Evolutionary conservation across 2,888 invertebrate genomes (phyloP), one percentile per base, ranked within the genome.

Genomic region (Ophion obscuratus): DNA sequence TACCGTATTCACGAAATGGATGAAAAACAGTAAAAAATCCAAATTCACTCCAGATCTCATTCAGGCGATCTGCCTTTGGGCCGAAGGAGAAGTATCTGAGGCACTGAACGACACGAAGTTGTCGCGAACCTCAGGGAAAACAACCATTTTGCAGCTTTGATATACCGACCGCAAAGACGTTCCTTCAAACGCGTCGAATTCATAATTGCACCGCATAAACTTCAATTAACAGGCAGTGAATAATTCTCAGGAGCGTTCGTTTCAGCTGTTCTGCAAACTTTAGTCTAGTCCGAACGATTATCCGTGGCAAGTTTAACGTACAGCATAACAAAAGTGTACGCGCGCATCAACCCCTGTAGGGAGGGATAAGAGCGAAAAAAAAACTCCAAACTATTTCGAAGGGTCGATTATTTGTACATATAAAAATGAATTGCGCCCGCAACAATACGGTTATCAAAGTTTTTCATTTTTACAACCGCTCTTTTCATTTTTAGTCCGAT

Each of bases 401-500:
- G 24, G 61, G 61, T 9, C 61, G 11, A 61, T 24, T 20, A 24
- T 61, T 61, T 61, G 20, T 24, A 61, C 61, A 20, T 61, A 24
- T 24, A 9, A 24, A 61, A 61, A 24, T 10, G 36, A 20, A 59
- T 24, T 0, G 20, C 67, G 31, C 47, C 10, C 27, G 57, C 71
- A 57, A 27, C 27, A 57, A 17, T 24, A 53, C 14, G 70, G 20
- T 11, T 14, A 57, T 27, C 27, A 17, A 53, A 71, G 57, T 57
- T 71, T 71, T 71, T 71, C 57, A 71, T 71, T 77, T 59, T 68
- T 44, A 57, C 59, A 77, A 68, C 31, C 31, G 20, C 31, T 36
- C 27, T 68, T 31, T 77, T 67, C 24, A 57, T 66, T 76, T 67
- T 68, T 59, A 77, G 57, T 40, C 44, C 14, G 57, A 53, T 17